Evolutionary conservation across 2,888 invertebrate species (phyloP), one percentile per base, ranked within the genome.

Genomic region (Drosophila kambysellisi): DNA sequence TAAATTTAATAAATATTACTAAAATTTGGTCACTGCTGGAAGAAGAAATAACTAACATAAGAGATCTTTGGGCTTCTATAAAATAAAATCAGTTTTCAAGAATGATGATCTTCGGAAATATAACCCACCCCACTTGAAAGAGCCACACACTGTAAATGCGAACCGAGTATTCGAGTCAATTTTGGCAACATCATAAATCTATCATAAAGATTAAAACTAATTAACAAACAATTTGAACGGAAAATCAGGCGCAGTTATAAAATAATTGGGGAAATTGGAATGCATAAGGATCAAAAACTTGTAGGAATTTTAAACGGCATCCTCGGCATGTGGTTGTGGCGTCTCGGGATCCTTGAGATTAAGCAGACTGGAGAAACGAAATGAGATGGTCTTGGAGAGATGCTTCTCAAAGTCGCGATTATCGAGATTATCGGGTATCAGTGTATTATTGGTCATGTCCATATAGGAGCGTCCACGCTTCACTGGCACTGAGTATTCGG

Each of bases 351-450:
- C 93, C 61, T 91, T 93, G 53, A 93, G 86, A 88, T 93, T 93
- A 33, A 93, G 83, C 67, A 93, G 82, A 74, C 93, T 93, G 46
- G 93, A 93, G 81, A 93, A 93, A 25, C 92, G 86, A 79, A 93
- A 93, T 50, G 93, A 92, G 69, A 93, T 93, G 61, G 92, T 92
- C 74, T 93, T 93, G 35, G 93, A 93, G 33, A 93, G 74, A 75
- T 92, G 91, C 70, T 93, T 93, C 66, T 93, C 93, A 59, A 92
- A 91, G 43, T 93, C 92, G 50, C 92, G 88, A 74, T 88, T 92
- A 43, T 93, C 91, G 68, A 93, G 85, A 79, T 93, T 93, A 69
- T 93, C 92, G 12, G 91, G 91, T 62, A 92, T 92, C 4, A 91
- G 68, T 1, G 91, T 92, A 46, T 91, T 92, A 66, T 92, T 92